These are phyloP conservation scores for Pygmarrhopalites habei DNA, from an alignment of 1,140 invertebrate genomes.

Conservation along the genomic window DNA sequence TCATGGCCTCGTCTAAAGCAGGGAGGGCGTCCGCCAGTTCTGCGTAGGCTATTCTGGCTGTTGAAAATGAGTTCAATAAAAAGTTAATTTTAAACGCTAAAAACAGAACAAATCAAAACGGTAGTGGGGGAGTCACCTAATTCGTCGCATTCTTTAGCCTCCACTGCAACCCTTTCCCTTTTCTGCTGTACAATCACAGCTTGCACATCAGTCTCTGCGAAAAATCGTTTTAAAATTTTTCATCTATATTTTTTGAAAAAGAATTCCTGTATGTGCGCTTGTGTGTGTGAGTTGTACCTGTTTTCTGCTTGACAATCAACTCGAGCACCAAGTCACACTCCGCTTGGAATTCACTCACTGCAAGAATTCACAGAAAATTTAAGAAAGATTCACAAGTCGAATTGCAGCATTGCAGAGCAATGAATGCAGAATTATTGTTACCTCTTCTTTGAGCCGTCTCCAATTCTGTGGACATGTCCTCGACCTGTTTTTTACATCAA, in stretches of 20 bases:
- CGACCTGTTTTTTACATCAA: too few relatives aligned
- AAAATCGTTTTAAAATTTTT: too few relatives aligned
- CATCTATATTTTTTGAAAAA: neutral
- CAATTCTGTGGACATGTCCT: conserved; percentile 67
- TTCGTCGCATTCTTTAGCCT: conserved; percentile 68
- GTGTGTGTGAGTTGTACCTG: conserved; percentile 33
- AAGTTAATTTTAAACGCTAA: too few relatives aligned
- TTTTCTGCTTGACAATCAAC: conserved; percentile 65
- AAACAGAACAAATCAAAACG: too few relatives aligned
- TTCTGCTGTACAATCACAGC: conserved; percentile 40
- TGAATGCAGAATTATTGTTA: too few relatives aligned
- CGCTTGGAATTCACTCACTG: conserved; percentile 59
- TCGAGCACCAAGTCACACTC: conserved; percentile 67
- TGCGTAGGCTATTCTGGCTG: conserved; percentile 64
- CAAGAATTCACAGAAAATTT: neutral
- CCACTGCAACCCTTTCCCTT: conserved; percentile 59
- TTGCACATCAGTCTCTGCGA: conserved; percentile 65
- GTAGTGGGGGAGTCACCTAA: too few relatives aligned
- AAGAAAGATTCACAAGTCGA: too few relatives aligned
- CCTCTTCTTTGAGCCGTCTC: conserved; percentile 64
- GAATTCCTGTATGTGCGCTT: neutral
- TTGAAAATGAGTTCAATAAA: too few relatives aligned
- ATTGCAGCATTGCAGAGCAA: too few relatives aligned
- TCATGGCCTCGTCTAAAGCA: conserved; percentile 70
- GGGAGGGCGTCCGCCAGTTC: conserved; percentile 78